Percentiles rank a stretch among this genome's conserved stretches.
phyloP scores from a whole-genome alignment of 2,113 vertebrate species.

The zebrafish (Danio rerio) region DNA sequence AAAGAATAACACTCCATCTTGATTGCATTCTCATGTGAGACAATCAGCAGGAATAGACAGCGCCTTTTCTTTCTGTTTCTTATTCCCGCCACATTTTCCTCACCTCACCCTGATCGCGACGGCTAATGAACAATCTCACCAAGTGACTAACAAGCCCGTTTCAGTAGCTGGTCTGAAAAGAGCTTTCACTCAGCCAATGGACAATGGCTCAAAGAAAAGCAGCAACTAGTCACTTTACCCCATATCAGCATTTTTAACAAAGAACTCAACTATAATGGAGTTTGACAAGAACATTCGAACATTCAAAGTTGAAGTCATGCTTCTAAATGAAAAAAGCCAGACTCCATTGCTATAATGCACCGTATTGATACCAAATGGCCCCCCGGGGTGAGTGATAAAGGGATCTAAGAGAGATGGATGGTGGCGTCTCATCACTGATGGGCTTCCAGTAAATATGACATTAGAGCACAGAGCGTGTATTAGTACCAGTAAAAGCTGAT shows the following conservation, averaged over 20 bases:
- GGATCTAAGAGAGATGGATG: conserved; percentile 59
- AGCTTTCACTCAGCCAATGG: conserved; percentile 21
- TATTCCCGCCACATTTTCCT: conserved; percentile 28
- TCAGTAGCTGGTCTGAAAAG: conserved; percentile 35
- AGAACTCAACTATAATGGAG: conserved; percentile 41
- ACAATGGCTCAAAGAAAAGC: conserved; percentile 25
- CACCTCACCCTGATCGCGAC: conserved; percentile 33
- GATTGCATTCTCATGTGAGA: conserved; percentile 36
- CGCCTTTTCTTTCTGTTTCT: conserved; percentile 31
- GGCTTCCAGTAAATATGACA: conserved; percentile 57
- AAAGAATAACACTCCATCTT: conserved; percentile 34
- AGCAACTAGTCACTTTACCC: conserved; percentile 29
- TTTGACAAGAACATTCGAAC: conserved; percentile 34
- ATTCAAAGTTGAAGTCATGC: conserved; percentile 20
- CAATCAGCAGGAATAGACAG: conserved; percentile 22
- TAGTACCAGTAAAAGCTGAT: conserved; percentile 41
- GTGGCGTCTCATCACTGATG: conserved; percentile 35
- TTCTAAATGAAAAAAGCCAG: conserved; percentile 32
- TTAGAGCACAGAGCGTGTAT: conserved; percentile 44
- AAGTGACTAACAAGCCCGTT: conserved; percentile 41
- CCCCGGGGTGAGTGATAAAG: conserved; percentile 52
- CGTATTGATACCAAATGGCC: conserved; percentile 55
- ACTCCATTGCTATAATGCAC: conserved; percentile 49
- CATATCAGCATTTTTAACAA: conserved; percentile 35
- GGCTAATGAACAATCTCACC: conserved; percentile 32